Percentiles rank a stretch among this genome's conserved stretches.
phyloP scores from a whole-genome alignment of 2,888 invertebrate genomes.

The Bimastos eiseni region DNA sequence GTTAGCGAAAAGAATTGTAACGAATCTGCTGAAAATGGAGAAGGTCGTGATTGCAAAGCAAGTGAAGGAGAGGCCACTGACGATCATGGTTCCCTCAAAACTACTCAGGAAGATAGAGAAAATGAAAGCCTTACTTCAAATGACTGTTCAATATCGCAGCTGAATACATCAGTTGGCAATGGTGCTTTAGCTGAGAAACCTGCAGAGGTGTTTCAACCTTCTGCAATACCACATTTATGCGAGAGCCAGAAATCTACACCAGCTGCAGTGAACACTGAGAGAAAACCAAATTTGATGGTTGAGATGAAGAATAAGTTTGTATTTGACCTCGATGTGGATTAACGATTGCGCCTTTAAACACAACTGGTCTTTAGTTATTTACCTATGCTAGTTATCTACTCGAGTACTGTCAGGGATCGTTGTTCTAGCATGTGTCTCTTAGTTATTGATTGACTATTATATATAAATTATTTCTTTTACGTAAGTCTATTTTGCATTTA shows the following conservation, averaged over 20 bases:
- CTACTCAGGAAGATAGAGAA: not conserved
- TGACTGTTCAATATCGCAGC: not conserved
- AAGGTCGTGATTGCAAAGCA: not conserved
- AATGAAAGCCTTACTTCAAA: not conserved
- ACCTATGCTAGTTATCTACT: not conserved
- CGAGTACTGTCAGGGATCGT: not conserved
- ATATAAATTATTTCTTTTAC: not conserved
- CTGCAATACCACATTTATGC: not conserved
- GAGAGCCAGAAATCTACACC: not conserved
- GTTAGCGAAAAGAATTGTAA: not conserved
- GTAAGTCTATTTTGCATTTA: not conserved
- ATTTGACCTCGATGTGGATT: constrained; percentile 2
- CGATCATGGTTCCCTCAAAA: not conserved
- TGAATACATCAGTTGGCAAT: not conserved
- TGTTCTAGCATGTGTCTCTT: not conserved
- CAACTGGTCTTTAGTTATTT: not conserved
- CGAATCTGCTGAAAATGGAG: not conserved
- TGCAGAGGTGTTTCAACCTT: not conserved
- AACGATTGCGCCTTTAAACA: not conserved
- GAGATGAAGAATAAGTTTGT: constrained; percentile 14
- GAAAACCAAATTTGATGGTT: not conserved
- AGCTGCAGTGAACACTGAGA: not conserved
- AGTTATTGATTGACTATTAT: not conserved
- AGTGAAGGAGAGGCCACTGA: not conserved
- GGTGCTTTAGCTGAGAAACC: not conserved